These are phyloP conservation scores for Campopleginae sp. DNA, from an alignment of 2,888 invertebrate species.

Conservation along the genomic window DNA sequence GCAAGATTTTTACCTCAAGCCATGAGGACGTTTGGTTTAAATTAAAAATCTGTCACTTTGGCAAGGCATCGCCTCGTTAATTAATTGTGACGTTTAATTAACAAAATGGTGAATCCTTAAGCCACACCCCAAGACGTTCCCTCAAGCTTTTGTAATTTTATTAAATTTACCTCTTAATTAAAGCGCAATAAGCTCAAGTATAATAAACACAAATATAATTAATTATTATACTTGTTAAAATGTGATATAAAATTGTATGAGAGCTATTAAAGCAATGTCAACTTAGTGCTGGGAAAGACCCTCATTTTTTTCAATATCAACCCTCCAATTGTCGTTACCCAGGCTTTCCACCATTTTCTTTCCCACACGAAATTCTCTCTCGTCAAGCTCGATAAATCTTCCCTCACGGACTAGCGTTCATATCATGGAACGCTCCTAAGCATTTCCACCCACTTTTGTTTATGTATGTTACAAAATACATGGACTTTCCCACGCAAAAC, in stretches of 20 bases:
- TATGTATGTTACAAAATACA: not conserved
- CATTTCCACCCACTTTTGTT: conserved; percentile 36
- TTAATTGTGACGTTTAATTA: not conserved
- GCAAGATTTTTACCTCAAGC: not conserved
- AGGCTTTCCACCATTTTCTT: conserved; percentile 13
- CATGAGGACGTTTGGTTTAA: not conserved
- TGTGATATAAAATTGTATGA: conserved; percentile 25
- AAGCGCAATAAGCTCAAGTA: not conserved
- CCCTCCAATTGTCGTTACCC: conserved; percentile 36
- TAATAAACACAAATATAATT: not conserved
- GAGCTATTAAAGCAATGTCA: conserved; percentile 35
- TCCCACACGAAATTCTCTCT: conserved; percentile 29
- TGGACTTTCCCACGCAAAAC: not conserved
- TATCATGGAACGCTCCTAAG: conserved; percentile 50
- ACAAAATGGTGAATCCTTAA: not conserved
- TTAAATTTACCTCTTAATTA: not conserved
- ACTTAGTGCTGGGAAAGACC: conserved; percentile 38
- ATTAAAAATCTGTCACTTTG: not conserved
- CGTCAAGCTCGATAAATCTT: conserved; percentile 69
- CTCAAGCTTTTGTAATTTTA: not conserved
- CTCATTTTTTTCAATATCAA: conserved; percentile 40
- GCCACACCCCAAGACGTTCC: not conserved
- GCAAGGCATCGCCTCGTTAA: not conserved
- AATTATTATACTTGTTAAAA: conserved; percentile 34
- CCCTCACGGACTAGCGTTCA: conserved; percentile 60